Percentiles rank a stretch among this genome's conserved stretches.
phyloP scores from a whole-genome alignment of 2,113 vertebrate genomes.

The Callopanchax toddi region DNA sequence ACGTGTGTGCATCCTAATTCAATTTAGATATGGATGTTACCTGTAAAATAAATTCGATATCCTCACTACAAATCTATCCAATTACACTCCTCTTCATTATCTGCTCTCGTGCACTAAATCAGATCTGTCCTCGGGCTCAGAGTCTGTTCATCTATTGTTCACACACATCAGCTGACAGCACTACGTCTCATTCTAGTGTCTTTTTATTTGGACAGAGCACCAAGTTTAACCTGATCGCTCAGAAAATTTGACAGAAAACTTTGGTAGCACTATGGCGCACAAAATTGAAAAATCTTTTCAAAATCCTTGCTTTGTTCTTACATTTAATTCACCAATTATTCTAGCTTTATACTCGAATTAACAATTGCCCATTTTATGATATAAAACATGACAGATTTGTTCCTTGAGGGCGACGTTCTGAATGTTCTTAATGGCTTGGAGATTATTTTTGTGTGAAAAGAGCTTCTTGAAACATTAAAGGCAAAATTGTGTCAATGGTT shows the following conservation, averaged over 20 bases:
- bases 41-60: slow-evolving; percentile 22
- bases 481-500: no score
- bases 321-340: not conserved
- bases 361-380: no score
- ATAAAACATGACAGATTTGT: no score
- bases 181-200: slow-evolving; percentile 3
- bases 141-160: not conserved
- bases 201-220: not conserved
- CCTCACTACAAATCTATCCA: not conserved
- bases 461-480: not conserved
- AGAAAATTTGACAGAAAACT: not conserved
- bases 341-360: not conserved
- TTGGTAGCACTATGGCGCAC: not conserved
- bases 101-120: not conserved
- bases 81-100: slow-evolving; percentile 14
- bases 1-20: slow-evolving; percentile 33
- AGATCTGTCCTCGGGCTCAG: slow-evolving; percentile 11
- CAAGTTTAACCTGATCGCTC: slow-evolving; percentile 17
- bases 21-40: slow-evolving; percentile 28
- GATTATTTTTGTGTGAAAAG: no score
- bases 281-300: not conserved
- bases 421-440: not conserved
- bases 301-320: not conserved
- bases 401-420: not conserved
- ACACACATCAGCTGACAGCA: slow-evolving; percentile 13